Base-by-base conservation (phyloP, 2,888 invertebrate species). In the Chloromyia formosa region DNA sequence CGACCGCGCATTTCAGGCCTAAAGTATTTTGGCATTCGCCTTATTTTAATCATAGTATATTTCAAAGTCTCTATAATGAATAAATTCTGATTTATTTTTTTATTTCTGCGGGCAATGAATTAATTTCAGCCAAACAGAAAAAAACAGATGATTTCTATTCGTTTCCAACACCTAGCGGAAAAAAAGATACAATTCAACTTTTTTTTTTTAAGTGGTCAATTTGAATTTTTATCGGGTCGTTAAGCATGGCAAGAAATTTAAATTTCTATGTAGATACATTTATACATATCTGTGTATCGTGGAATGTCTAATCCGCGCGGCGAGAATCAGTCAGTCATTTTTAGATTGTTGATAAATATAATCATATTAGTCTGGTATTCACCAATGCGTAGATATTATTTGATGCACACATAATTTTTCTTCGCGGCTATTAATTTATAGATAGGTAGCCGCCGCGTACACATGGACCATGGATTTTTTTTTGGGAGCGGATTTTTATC, bases 161-260 rank as follows among this genome's bases (percentile, higher is more conserved):
- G 49, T 49, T 49, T 49, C 49, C 5, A 49, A n/a, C 49, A 49
- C 12, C 12, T 7, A 35, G 2, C 7, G 2, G 27, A 35, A 35
- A 35, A 35, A 35, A 35, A 35, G 27, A 35, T 4, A 35, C 27
- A 35, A 2, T 35, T 35, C 27, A 35, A 35, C 27, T 35, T 7
- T 4, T 35, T 35, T n/a, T 35, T 35, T 56, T 56, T 56, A 20
- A 56, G 56, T 56, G 56, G 56, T 4, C 18, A 56, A 56, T 56
- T 56, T 56, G 56, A 56, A 56, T 56, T 56, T 56, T 56, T 56
- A 56, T 56, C 22, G 56, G 56, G 20, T 20, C 56, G 56, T 56
- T 56, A 56, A 56, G 56, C 56, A 20, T 49, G 27, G 27, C 27
- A 35, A 35, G 27, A 35, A 35, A 35, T 35, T 35, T 35, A 35